Base-by-base conservation (phyloP, 1,140 invertebrate species). In the Heliconius hewitsoni region DNA sequence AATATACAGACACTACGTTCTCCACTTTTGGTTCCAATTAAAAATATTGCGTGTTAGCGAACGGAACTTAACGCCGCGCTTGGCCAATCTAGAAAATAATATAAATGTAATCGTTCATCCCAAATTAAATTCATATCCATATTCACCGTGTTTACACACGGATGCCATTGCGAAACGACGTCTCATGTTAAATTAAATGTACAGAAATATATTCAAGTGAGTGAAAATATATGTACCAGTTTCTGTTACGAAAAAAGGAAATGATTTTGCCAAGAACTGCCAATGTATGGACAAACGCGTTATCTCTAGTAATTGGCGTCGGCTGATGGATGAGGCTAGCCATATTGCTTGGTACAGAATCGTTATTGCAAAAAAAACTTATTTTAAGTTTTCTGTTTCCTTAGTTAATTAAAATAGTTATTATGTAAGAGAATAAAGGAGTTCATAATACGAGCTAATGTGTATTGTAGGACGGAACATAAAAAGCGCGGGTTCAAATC, bases 221-320 rank as follows among this genome's bases (percentile, higher is more conserved):
- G 30, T 13, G 27, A 66, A 66, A 66, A n/a, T 66, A 66, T 72
- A 30, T 71, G 11, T 71, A 72, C 34, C 37, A 72, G 71, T 72
- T 27, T 42, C 30, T 39, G 4, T 72, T 42, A 72, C 71, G 60
- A 72, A 72, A 72, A 72, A 72, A 72, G 71, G 30, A 72, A 72
- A 39, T 39, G 37, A 72, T 37, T 72, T 72, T 39, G 71, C 71
- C 71, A 72, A 80, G 76, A 73, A 39, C 70, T 81, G 76, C 80
- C 80, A 78, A 79, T 82, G 85, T 57, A 70, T 77, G 37, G 77
- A 81, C 80, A 77, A 86, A 88, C 83, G 85, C 89, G 87, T 90
- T 89, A 91, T 89, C 85, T 82, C 76, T 85, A 86, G 90, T 92
- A 92, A 92, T 91, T 91, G 90, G 89, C 87, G 76, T 84, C 83